These are phyloP conservation scores for Gonocerus acuteangulatus DNA, from an alignment of 2,888 invertebrate genomes.

Conservation along the genomic window DNA sequence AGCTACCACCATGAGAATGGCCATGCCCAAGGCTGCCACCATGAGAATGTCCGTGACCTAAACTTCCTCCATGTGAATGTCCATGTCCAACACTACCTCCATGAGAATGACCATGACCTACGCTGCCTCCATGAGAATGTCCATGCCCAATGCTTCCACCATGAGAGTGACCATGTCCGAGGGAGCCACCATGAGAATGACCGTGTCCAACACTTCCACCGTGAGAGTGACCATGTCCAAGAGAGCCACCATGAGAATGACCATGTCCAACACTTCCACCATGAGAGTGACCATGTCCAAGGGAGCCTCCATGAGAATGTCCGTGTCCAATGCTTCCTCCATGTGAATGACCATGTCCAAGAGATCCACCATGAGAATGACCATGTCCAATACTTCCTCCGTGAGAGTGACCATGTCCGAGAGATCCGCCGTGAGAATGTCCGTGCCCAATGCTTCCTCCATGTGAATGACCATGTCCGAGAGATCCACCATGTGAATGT, in stretches of 20 bases:
- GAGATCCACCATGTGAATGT: constrained; percentile 11
- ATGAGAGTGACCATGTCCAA: constrained; percentile 24
- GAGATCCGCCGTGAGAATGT: constrained; percentile 3
- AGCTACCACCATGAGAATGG: too few relatives aligned
- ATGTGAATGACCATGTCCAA: constrained; percentile 10
- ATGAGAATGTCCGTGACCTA: too few relatives aligned
- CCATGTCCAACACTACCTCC: constrained; percentile 33
- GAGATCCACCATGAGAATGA: constrained; percentile 3
- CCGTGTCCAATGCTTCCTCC: constrained; percentile 4
- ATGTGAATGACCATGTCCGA: constrained; percentile 24
- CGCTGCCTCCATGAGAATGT: constrained; percentile 32
- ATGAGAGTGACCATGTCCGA: constrained; percentile 22
- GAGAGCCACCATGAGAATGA: constrained; percentile 31
- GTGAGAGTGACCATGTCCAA: constrained; percentile 33
- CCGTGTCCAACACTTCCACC: neutral
- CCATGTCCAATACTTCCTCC: constrained; percentile 5
- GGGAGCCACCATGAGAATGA: neutral
- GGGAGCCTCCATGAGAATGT: constrained; percentile 17
- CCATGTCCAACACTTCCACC: constrained; percentile 32
- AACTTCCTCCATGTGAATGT: constrained; percentile 1
- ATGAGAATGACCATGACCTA: constrained; percentile 33
- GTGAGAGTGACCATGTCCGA: constrained; percentile 9
- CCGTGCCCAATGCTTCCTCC: constrained; percentile 21
- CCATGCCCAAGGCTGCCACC: too few relatives aligned
- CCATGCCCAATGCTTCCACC: constrained; percentile 24